A percentile compares a stretch with the other conserved stretches of the same genome.
Evolutionary conservation across 2,797 vertebrate species (phyloP).

Genomic region (Euthynnus affinis): DNA sequence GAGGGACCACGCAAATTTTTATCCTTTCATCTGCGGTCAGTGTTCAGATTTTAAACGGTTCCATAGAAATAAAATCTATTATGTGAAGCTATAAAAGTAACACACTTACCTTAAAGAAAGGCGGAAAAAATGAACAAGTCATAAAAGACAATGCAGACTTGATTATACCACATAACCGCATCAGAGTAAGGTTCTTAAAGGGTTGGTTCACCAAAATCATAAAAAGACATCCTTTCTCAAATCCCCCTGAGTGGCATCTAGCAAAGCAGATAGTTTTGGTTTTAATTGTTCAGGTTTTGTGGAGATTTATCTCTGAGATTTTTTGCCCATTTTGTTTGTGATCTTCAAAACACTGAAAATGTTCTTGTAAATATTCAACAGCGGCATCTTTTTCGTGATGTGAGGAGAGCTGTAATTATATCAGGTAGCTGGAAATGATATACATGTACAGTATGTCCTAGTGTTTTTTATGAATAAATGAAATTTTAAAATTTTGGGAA

Average conservation of each 20-base stretch:
- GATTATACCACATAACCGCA: neutral
- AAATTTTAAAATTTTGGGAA: neutral
- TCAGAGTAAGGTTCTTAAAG: neutral
- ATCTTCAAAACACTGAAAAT: slow-evolving; percentile 1
- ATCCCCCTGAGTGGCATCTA: neutral
- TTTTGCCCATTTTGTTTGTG: neutral
- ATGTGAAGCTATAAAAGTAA: neutral
- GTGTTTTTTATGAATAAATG: neutral
- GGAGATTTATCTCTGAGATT: neutral
- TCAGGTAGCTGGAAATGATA: no score
- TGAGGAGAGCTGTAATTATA: no score
- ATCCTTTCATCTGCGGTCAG: slow-evolving; percentile 3
- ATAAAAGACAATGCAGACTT: neutral
- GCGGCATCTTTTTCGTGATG: no score
- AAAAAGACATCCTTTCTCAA: neutral
- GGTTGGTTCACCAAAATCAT: neutral
- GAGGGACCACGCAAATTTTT: neutral
- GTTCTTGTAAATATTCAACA: no score
- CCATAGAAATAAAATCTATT: neutral
- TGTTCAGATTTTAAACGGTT: slow-evolving; percentile 19
- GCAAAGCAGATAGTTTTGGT: neutral
- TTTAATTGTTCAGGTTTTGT: neutral
- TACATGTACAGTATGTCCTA: neutral
- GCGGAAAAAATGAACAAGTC: neutral
- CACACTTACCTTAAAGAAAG: neutral